A percentile compares a stretch with the other conserved stretches of the same genome.
phyloP scores from a whole-genome alignment of 2,113 vertebrate species.

The Abramis brama region DNA sequence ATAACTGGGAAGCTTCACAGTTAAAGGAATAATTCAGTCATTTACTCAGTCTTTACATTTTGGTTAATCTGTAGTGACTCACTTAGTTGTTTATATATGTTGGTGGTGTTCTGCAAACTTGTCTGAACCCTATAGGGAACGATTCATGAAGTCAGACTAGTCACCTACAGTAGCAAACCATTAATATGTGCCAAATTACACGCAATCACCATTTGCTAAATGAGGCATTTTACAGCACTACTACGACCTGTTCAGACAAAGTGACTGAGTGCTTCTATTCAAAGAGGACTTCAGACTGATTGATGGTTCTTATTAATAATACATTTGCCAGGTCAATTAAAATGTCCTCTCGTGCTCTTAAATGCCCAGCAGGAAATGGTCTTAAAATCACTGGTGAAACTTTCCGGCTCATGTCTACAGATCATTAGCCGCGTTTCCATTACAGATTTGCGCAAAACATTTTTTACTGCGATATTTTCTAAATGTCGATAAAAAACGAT shows the following conservation, averaged over 20 bases:
- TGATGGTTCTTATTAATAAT: conserved; percentile 32
- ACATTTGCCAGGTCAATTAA: neutral
- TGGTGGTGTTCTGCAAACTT: conserved; percentile 10
- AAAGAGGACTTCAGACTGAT: conserved; percentile 13
- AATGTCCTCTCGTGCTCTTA: neutral
- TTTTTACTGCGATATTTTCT: too few species aligned
- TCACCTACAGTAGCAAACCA: conserved; percentile 21
- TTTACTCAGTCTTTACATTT: neutral
- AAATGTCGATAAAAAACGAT: too few species aligned
- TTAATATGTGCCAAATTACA: conserved; percentile 11
- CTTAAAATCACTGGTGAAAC: conserved; percentile 25
- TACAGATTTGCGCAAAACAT: too few species aligned
- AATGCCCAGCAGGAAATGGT: conserved; percentile 18
- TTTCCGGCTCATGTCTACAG: neutral
- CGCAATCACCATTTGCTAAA: conserved; percentile 1
- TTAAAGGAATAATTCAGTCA: neutral
- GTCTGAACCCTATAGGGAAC: neutral
- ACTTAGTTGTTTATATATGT: neutral
- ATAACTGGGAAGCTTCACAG: neutral
- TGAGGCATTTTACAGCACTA: neutral
- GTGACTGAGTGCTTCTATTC: conserved; percentile 29
- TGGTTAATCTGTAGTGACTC: neutral
- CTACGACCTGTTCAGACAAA: neutral
- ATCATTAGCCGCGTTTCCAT: neutral
- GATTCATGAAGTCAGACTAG: neutral